A percentile compares a stretch with the other conserved stretches of the same genome.
Conservation (phyloP, 2,888 invertebrate genomes). For the Dromius quadrimaculatus region DNA sequence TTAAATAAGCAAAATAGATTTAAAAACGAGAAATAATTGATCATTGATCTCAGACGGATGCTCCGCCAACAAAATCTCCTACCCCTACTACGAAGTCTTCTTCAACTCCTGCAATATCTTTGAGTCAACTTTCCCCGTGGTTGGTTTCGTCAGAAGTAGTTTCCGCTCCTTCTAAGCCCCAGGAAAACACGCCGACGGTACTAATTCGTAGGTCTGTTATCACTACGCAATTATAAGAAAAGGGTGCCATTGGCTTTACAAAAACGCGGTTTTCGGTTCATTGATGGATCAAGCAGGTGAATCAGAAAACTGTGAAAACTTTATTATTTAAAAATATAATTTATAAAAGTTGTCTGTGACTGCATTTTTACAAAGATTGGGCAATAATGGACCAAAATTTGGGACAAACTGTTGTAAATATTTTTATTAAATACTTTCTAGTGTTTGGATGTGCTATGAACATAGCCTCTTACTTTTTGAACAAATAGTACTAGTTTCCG, state of each 20-base stretch:
- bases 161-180: constrained; percentile 72
- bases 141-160: constrained; percentile 81
- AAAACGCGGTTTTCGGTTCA: too few species aligned
- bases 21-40: not conserved
- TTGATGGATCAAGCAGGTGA: too few species aligned
- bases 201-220: constrained; percentile 89
- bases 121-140: constrained; percentile 85
- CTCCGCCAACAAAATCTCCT: constrained; percentile 5
- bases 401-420: too few species aligned
- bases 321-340: too few species aligned
- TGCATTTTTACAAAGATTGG: too few species aligned
- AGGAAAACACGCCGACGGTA: constrained; percentile 72
- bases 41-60: constrained; percentile 23
- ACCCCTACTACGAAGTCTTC: not conserved
- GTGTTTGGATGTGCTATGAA: too few species aligned
- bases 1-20: not conserved
- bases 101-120: constrained; percentile 65
- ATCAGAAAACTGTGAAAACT: too few species aligned
- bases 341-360: too few species aligned
- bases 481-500: too few species aligned
- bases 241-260: constrained; percentile 30
- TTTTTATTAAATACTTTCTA: too few species aligned
- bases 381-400: too few species aligned
- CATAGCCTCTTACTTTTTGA: too few species aligned
- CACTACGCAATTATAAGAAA: constrained; percentile 80